Evolutionary conservation across 2,888 invertebrate genomes (phyloP).

Genomic region (Conomelus anceps): DNA sequence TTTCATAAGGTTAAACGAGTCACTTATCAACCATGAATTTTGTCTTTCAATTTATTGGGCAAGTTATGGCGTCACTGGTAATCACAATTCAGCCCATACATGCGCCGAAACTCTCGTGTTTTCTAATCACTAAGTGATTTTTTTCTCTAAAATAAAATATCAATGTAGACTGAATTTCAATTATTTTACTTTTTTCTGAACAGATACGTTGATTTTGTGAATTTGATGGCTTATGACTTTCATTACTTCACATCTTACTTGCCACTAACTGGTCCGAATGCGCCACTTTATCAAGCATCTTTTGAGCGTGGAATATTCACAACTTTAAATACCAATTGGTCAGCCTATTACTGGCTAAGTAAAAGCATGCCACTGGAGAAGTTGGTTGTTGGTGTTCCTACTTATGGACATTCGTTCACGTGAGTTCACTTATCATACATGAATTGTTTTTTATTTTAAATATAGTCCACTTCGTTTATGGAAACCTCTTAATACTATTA

Average conservation of each 20-base stretch:
- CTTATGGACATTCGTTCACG: conserved; percentile 76
- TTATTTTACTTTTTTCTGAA: conserved; percentile 32
- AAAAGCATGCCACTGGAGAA: conserved; percentile 71
- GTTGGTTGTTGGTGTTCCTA: conserved; percentile 78
- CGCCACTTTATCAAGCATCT: conserved; percentile 61
- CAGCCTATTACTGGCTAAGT: conserved; percentile 66
- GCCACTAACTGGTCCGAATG: conserved; percentile 76
- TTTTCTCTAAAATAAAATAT: not conserved
- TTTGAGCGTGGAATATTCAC: conserved; percentile 54
- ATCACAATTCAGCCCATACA: too few relatives aligned
- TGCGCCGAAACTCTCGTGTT: too few relatives aligned
- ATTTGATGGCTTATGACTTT: conserved; percentile 89
- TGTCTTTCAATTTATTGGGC: too few relatives aligned
- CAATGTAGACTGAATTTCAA: not conserved
- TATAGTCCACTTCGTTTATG: not conserved
- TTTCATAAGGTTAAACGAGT: too few relatives aligned
- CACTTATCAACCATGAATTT: too few relatives aligned
- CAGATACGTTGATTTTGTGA: conserved; percentile 72
- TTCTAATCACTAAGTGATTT: not conserved
- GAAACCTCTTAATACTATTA: not conserved
- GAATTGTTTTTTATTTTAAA: not conserved
- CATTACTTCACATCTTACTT: conserved; percentile 68
- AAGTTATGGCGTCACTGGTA: too few relatives aligned
- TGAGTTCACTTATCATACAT: conserved; percentile 38
- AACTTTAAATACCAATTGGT: conserved; percentile 74